Evolutionary conservation across 2,113 vertebrate species (phyloP).

Genomic region (Vimba vimba): DNA sequence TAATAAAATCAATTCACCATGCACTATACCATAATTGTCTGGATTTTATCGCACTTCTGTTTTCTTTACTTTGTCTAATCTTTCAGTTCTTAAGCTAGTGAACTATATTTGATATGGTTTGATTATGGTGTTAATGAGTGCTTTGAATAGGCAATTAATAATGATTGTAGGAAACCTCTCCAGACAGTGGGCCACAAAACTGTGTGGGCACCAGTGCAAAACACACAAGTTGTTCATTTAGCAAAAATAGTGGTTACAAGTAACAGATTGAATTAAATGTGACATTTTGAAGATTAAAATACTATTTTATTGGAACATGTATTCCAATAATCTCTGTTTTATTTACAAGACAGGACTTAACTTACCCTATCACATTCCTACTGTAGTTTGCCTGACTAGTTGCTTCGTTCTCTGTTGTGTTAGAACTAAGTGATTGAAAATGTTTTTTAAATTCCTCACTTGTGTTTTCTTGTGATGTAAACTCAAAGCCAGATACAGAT

Average conservation of each 20-base stretch:
- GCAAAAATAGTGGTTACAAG: not conserved
- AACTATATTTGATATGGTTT: not conserved
- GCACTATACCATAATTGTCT: not conserved
- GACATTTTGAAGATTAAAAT: no score
- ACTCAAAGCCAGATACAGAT: not conserved
- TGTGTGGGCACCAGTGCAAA: no score
- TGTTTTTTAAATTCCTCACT: not conserved
- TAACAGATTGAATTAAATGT: no score
- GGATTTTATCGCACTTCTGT: constrained; percentile 1
- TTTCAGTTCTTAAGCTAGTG: not conserved
- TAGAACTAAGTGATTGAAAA: not conserved
- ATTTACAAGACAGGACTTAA: no score
- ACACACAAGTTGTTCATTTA: not conserved
- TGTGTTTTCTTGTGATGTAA: not conserved
- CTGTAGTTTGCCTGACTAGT: no score
- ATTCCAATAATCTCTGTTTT: no score
- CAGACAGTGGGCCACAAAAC: no score
- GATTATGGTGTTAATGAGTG: not conserved
- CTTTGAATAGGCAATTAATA: not conserved
- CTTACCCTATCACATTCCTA: no score
- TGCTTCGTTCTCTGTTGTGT: not conserved
- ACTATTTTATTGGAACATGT: no score
- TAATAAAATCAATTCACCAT: not conserved
- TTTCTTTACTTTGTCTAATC: not conserved
- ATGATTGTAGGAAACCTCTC: not conserved